Evolutionary conservation across 2,888 invertebrate genomes (phyloP).

Genomic region (Flexamia atlantica): DNA sequence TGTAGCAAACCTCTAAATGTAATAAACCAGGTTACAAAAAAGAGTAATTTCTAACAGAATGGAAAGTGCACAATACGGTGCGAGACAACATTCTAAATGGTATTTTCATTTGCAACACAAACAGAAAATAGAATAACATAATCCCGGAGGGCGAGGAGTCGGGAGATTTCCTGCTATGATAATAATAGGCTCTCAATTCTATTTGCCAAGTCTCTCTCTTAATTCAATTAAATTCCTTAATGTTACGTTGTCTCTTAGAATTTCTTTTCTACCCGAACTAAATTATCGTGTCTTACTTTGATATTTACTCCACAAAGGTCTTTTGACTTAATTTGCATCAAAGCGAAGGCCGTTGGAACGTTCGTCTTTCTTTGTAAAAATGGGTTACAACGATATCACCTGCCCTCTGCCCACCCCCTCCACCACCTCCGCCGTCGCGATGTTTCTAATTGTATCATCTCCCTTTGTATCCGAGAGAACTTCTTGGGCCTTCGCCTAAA

Average conservation of each 20-base stretch:
- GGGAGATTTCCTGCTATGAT: constrained; percentile 39
- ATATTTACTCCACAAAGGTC: constrained; percentile 52
- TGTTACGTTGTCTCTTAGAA: constrained; percentile 54
- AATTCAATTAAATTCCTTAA: constrained; percentile 57
- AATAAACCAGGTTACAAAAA: too few species aligned
- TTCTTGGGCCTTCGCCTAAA: not conserved
- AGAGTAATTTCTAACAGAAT: not conserved
- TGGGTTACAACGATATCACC: constrained; percentile 39
- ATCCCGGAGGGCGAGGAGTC: constrained; percentile 20
- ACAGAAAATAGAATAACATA: constrained; percentile 36
- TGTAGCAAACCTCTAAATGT: too few species aligned
- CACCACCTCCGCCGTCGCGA: not conserved
- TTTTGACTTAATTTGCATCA: constrained; percentile 55
- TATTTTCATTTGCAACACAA: constrained; percentile 9
- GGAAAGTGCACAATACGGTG: not conserved
- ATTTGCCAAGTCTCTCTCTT: constrained; percentile 31
- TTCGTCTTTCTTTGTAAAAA: constrained; percentile 37
- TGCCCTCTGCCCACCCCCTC: not conserved
- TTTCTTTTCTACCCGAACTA: constrained; percentile 41
- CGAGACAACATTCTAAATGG: constrained; percentile 26
- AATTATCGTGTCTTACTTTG: constrained; percentile 57
- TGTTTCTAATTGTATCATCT: not conserved
- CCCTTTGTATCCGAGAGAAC: not conserved
- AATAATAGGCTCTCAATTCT: constrained; percentile 58
- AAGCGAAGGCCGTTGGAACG: constrained; percentile 29